These are phyloP conservation scores for Myocastor coypus DNA, from an alignment of 2,113 vertebrate genomes.

Conservation along the genomic window DNA sequence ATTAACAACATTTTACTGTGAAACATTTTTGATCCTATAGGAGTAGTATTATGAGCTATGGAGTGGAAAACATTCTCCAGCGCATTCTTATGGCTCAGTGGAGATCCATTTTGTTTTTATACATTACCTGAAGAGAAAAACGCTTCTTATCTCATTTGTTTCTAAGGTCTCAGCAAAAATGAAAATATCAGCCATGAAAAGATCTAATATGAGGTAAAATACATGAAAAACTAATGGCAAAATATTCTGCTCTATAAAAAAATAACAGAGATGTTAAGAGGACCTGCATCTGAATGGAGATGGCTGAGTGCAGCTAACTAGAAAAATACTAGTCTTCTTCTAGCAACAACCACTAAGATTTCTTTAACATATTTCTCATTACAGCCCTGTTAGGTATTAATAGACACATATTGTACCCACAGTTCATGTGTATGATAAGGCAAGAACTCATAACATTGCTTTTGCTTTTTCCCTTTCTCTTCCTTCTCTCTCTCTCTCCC, in stretches of 20 bases:
- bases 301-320: neutral
- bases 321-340: neutral
- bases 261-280: constrained; percentile 51
- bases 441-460: neutral
- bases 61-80: neutral
- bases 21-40: neutral
- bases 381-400: neutral
- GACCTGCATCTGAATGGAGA: neutral
- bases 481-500: no score
- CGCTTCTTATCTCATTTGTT: neutral
- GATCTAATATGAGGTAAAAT: constrained; percentile 19
- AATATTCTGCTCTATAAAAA: constrained; percentile 38
- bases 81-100: neutral
- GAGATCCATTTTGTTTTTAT: neutral
- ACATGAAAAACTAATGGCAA: constrained; percentile 5
- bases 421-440: neutral
- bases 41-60: neutral
- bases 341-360: neutral
- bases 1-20: neutral
- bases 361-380: constrained; percentile 14
- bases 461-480: no score
- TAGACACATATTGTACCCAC: neutral
- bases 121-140: neutral
- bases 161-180: constrained; percentile 32
- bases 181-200: constrained; percentile 56